These are phyloP conservation scores for Rhyacophila evoluta DNA, from an alignment of 2,888 invertebrate genomes.

Conservation along the genomic window DNA sequence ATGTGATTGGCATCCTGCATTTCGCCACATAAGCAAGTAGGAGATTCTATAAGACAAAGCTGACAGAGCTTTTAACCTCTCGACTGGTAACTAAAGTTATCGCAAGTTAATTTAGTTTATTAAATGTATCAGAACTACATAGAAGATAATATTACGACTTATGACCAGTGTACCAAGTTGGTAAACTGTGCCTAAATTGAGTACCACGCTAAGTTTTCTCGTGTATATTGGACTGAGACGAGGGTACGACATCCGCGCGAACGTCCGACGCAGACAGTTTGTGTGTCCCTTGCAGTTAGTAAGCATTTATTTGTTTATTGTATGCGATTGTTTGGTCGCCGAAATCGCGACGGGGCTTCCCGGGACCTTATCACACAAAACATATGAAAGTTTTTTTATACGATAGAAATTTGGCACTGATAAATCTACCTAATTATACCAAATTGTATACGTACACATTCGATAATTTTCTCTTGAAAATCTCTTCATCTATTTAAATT, in stretches of 20 bases:
- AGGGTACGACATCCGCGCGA: conserved; percentile 43
- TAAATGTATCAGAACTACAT: too few species aligned
- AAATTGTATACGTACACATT: too few species aligned
- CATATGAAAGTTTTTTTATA: background rate
- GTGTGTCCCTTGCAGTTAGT: background rate
- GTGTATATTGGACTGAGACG: conserved; percentile 28
- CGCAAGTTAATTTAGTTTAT: too few species aligned
- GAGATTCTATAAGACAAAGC: too few species aligned
- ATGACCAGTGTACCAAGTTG: background rate
- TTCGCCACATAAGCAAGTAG: too few species aligned
- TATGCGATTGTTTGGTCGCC: background rate
- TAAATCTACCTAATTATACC: too few species aligned
- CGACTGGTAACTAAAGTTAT: too few species aligned
- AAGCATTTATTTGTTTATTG: conserved; percentile 12
- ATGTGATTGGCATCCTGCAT: too few species aligned
- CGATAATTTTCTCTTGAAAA: too few species aligned
- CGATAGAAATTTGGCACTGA: background rate
- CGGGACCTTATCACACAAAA: background rate
- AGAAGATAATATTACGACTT: too few species aligned
- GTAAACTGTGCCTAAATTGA: background rate
- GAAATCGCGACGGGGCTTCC: background rate
- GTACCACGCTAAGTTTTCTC: background rate
- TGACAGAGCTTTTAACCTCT: too few species aligned
- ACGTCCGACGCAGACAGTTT: background rate
- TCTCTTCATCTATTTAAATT: too few species aligned